Conservation (phyloP, 2,113 vertebrate species). For the Alectura lathami region DNA sequence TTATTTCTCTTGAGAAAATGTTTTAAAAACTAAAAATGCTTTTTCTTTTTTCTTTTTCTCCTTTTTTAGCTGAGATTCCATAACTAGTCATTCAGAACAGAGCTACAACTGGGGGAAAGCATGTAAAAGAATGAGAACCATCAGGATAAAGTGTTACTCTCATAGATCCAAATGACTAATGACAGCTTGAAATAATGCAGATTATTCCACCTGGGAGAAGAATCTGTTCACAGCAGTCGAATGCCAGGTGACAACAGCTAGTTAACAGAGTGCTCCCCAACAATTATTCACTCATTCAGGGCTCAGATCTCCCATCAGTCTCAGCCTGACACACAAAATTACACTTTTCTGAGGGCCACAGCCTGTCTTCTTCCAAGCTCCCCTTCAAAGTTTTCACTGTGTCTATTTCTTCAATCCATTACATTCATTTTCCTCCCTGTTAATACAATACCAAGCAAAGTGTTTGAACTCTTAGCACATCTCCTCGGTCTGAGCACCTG, state of each 20-base stretch:
- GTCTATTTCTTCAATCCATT: not conserved
- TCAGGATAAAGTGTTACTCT: not conserved
- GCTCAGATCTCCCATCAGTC: too few species aligned
- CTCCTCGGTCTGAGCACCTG: not conserved
- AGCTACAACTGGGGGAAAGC: not conserved
- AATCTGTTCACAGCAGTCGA: not conserved
- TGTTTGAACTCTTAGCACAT: not conserved
- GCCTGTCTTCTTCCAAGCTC: not conserved
- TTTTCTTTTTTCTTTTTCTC: not conserved
- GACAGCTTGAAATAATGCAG: not conserved
- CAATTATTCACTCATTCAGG: not conserved
- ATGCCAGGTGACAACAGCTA: not conserved
- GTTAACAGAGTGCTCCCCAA: not conserved
- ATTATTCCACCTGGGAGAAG: not conserved
- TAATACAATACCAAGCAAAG: not conserved
- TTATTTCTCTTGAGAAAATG: not conserved
- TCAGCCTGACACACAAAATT: not conserved
- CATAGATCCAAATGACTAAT: not conserved
- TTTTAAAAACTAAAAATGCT: not conserved
- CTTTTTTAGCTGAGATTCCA: not conserved
- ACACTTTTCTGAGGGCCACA: not conserved
- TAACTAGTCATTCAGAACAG: not conserved
- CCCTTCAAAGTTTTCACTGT: not conserved
- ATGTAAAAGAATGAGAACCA: not conserved
- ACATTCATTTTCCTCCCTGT: not conserved